These are phyloP conservation scores for Phataginus tricuspis DNA, from an alignment of 2,797 vertebrate genomes.

Conservation along the genomic window DNA sequence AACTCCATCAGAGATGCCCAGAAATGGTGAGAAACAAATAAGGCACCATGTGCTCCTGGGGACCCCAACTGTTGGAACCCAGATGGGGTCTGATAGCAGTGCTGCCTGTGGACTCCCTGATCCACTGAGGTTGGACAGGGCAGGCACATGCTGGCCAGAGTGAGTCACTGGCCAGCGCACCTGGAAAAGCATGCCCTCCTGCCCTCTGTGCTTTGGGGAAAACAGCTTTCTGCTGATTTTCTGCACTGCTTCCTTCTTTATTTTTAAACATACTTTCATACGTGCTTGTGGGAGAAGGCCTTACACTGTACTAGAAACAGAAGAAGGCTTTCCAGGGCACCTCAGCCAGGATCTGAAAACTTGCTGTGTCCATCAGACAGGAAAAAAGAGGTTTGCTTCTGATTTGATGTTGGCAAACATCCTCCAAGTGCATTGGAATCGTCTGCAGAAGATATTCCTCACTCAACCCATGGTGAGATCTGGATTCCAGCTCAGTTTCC, in stretches of 20 bases:
- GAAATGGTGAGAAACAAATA: background rate
- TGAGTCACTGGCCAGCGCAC: background rate
- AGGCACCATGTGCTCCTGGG: background rate
- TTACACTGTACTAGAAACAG: background rate
- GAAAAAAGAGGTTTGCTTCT: background rate
- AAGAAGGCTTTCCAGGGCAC: slow-evolving; percentile 41
- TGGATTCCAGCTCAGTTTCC: background rate
- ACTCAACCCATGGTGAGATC: background rate
- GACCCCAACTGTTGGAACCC: background rate
- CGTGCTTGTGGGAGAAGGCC: background rate
- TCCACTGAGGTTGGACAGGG: background rate
- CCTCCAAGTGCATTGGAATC: too few species aligned
- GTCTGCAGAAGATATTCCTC: background rate
- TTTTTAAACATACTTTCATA: slow-evolving; percentile 59
- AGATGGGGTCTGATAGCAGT: background rate
- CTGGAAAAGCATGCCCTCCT: background rate
- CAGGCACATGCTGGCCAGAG: fast-evolving
- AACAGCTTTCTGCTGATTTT: slow-evolving; percentile 63
- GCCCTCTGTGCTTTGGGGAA: background rate
- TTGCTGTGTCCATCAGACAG: background rate
- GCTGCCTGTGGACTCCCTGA: fast-evolving
- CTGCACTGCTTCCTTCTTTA: slow-evolving; percentile 66
- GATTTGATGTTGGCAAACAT: background rate
- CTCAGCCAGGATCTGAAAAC: background rate
- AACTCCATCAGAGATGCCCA: background rate